phyloP scores from a whole-genome alignment of 2,888 invertebrate genomes.

The Drosophila meridiana region DNA sequence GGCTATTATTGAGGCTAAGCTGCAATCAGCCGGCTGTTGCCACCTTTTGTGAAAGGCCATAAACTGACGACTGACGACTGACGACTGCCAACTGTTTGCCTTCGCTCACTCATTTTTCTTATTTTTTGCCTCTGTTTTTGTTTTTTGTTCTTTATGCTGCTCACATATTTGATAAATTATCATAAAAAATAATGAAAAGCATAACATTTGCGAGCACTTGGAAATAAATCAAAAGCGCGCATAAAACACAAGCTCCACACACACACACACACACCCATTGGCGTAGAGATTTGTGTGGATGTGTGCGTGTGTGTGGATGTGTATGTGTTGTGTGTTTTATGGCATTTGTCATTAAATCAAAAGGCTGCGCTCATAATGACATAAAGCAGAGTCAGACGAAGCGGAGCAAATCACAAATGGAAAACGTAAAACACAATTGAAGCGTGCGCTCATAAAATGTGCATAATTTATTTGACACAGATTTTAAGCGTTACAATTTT shows the following conservation, averaged over 20 bases:
- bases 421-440: slow-evolving; percentile 47
- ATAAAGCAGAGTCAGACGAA: slow-evolving; percentile 48
- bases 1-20: slow-evolving; percentile 52
- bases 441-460: slow-evolving; percentile 49
- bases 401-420: slow-evolving; percentile 46
- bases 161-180: slow-evolving; percentile 69
- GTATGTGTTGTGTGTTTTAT: slow-evolving; percentile 57
- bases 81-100: slow-evolving; percentile 19
- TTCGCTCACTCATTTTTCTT: slow-evolving; percentile 2
- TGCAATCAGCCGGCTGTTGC: slow-evolving; percentile 66
- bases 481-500: slow-evolving; percentile 32
- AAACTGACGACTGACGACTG: slow-evolving; percentile 32
- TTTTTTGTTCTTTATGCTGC: slow-evolving; percentile 36
- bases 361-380: slow-evolving; percentile 75
- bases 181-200: slow-evolving; percentile 75
- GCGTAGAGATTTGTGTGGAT: slow-evolving; percentile 8
- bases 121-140: neutral
- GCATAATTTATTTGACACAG: slow-evolving; percentile 56
- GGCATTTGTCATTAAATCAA: slow-evolving; percentile 78
- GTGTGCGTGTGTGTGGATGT: slow-evolving; percentile 13
- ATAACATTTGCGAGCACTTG: slow-evolving; percentile 50
- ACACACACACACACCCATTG: neutral
- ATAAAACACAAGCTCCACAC: slow-evolving; percentile 48
- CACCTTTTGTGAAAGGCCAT: slow-evolving; percentile 43
- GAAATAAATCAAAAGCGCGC: slow-evolving; percentile 61